Evolutionary conservation across 2,113 vertebrate genomes (phyloP).

Genomic region (Grallaria varia): DNA sequence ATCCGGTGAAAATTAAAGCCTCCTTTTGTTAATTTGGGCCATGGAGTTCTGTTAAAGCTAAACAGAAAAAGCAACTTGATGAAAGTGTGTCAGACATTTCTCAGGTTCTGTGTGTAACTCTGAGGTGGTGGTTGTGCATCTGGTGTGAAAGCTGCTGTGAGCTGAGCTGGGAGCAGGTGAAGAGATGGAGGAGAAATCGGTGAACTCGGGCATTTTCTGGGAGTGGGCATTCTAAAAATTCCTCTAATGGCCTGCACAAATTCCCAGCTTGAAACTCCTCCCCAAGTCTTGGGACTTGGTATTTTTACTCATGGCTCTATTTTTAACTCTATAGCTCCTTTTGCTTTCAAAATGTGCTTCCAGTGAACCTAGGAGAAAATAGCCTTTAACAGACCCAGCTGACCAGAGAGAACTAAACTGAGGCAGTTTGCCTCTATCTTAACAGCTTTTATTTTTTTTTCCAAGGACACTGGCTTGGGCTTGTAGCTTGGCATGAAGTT

Average conservation of each 20-base stretch:
- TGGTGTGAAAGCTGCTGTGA: background rate
- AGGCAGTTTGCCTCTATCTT: background rate
- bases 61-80: background rate
- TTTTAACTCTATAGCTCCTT: background rate
- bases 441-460: background rate
- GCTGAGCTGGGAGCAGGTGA: background rate
- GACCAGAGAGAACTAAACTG: background rate
- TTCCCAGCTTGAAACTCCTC: background rate
- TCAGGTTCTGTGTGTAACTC: background rate
- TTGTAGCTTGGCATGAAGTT: background rate
- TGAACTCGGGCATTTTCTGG: background rate
- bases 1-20: background rate
- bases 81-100: background rate
- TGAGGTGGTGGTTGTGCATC: background rate
- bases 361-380: background rate
- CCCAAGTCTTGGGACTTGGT: background rate
- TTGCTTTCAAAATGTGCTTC: background rate
- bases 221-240: background rate
- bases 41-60: background rate
- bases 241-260: background rate
- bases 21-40: background rate
- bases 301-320: slow-evolving; percentile 16
- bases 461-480: background rate
- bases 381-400: background rate
- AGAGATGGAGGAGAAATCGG: background rate